phyloP scores from a whole-genome alignment of 2,113 vertebrate genomes.

The Arenaria interpres region DNA sequence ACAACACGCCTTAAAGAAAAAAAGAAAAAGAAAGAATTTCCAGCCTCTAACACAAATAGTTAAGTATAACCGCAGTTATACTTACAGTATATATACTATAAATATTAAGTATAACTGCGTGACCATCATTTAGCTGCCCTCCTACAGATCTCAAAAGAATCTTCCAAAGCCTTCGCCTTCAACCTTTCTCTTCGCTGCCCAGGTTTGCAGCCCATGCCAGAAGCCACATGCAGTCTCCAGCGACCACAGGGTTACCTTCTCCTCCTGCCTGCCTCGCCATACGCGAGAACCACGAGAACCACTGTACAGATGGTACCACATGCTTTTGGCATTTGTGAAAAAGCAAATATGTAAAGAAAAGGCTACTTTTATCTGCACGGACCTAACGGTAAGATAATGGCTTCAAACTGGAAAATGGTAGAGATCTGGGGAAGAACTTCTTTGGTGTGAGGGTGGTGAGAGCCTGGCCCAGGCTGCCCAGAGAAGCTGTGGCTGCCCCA shows the following conservation, averaged over 20 bases:
- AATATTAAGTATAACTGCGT: too few species aligned
- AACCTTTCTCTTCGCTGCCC: accelerated
- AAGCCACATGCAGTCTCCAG: background rate
- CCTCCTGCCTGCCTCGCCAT: too few species aligned
- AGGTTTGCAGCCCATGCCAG: accelerated
- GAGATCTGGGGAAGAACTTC: too few species aligned
- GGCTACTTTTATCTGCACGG: accelerated
- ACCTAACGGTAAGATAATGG: too few species aligned
- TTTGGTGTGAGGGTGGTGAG: too few species aligned
- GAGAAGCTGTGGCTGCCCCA: too few species aligned
- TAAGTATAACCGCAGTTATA: too few species aligned
- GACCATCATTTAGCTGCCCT: background rate
- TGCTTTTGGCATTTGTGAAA: accelerated
- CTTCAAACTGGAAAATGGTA: too few species aligned
- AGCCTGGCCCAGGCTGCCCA: too few species aligned
- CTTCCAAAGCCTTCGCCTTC: background rate
- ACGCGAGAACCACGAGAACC: too few species aligned
- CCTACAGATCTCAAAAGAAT: background rate
- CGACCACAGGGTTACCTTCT: accelerated
- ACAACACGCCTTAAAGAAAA: accelerated
- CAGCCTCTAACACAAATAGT: accelerated
- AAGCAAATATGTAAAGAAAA: accelerated
- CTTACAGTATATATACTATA: too few species aligned
- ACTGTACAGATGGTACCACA: too few species aligned
- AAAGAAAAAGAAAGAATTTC: accelerated